Percentiles rank a stretch among this genome's conserved stretches.
phyloP scores from a whole-genome alignment of 2,113 vertebrate species.

The Macaca nemestrina region DNA sequence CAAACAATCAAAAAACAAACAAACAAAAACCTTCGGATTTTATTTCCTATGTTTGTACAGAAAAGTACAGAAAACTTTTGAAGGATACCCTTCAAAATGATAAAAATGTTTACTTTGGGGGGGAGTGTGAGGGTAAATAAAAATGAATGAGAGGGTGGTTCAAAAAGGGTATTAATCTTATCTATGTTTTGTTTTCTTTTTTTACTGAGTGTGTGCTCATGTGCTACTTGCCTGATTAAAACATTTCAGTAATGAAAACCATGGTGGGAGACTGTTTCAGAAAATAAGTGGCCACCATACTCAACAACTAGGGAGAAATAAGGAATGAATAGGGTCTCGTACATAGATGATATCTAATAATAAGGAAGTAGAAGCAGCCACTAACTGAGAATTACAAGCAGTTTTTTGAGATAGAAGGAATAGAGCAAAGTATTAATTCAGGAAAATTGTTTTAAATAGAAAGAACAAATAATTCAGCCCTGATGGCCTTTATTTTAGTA shows the following conservation, averaged over 20 bases:
- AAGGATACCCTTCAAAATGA: background rate
- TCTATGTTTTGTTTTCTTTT: background rate
- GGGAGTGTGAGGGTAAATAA: background rate
- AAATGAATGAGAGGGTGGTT: background rate
- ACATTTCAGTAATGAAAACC: background rate
- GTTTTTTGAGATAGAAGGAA: background rate
- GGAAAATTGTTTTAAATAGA: background rate
- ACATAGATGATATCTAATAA: background rate
- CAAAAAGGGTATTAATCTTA: background rate
- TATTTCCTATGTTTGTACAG: background rate
- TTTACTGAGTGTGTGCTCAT: background rate
- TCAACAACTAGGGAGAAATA: background rate
- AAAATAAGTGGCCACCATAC: background rate
- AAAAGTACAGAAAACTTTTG: conserved; percentile 2
- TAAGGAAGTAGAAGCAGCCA: background rate
- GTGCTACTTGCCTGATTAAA: background rate
- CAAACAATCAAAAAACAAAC: too few species aligned
- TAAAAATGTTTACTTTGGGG: background rate
- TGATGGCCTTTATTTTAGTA: conserved; percentile 16
- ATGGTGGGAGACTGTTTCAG: background rate
- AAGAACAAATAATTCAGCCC: background rate
- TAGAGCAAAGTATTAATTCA: background rate
- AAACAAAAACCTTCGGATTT: background rate
- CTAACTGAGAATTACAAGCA: background rate
- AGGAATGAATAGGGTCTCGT: background rate